These are phyloP conservation scores for Motacilla alba DNA, from an alignment of 2,113 vertebrate species.

Conservation along the genomic window DNA sequence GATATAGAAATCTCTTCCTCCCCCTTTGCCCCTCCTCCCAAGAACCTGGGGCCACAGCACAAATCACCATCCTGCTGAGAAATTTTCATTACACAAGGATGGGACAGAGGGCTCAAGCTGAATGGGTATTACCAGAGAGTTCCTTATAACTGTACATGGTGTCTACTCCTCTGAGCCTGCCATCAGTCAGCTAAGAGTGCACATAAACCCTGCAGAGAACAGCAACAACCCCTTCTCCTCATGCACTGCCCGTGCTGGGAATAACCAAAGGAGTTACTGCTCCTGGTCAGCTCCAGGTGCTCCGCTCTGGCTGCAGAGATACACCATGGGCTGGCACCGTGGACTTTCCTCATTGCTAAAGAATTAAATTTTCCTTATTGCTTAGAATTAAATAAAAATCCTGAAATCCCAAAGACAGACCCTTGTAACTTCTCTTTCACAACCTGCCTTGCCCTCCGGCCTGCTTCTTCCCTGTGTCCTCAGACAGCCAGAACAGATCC, in stretches of 20 bases:
- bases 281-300: not conserved
- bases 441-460: not conserved
- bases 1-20: conserved; percentile 45
- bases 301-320: not conserved
- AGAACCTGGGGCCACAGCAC: not conserved
- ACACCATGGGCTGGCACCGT: accelerated
- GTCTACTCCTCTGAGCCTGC: not conserved
- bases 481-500: not conserved
- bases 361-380: too few relatives aligned
- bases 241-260: accelerated
- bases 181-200: not conserved
- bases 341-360: not conserved
- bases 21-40: not conserved
- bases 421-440: not conserved
- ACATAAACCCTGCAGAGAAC: not conserved
- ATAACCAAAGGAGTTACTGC: not conserved
- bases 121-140: not conserved
- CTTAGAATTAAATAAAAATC: not conserved
- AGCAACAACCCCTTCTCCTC: not conserved
- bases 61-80: conserved; percentile 56
- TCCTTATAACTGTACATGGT: not conserved
- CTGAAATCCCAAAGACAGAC: not conserved
- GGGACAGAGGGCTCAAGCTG: not conserved
- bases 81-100: conserved; percentile 49
- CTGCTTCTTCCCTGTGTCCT: not conserved